Evolutionary conservation across 2,113 vertebrate species (phyloP), one percentile per base, ranked within the genome.

Genomic region (Albula goreensis): DNA sequence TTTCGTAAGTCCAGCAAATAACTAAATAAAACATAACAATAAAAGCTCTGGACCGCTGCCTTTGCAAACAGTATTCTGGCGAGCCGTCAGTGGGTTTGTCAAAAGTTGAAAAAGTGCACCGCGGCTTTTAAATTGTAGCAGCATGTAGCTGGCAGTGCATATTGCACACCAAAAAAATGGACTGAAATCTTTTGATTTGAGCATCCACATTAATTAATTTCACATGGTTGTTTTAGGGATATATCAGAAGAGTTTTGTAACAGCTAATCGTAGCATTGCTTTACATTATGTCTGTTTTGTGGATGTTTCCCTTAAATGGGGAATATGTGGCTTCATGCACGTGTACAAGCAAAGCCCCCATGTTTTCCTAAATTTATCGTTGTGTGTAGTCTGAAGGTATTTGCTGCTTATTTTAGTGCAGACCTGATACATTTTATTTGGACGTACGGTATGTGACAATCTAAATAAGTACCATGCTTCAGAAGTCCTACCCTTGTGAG

Each of bases 1-100:
- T 85, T 81, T 60, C 90, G 85, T 89, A 86, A 92, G 94, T 95
- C 93, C 94, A 91, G 87, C 92, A 92, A 50, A 86, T 92, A 92
- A 92, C 90, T 92, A 93, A 86, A 94, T 91, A 89, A 91, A 92
- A 90, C 92, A 90, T 91, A 86, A 94, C 91, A 93, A 92, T 93
- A 93, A 93, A 91, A 86, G 78, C 19, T 82, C 85, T 93, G 95
- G 91, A 85, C 13, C 51, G 3, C 79, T 70, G 93, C 95, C 95
- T 95, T 86, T 48, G 13, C 87, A 92, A 93, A 87, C 48, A 93
- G 78, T 89, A 66, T 83, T 93, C 89, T 94, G 94, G 93, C 88
- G 88, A 89, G 91, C 88, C 93, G 92, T 70, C 74, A 1, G 83
- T 86, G 78, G 93, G 91, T 92, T 95, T 94, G 91, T 89, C 22